Evolutionary conservation across 2,797 vertebrate species (phyloP).

Genomic region (Prunella strophiata): DNA sequence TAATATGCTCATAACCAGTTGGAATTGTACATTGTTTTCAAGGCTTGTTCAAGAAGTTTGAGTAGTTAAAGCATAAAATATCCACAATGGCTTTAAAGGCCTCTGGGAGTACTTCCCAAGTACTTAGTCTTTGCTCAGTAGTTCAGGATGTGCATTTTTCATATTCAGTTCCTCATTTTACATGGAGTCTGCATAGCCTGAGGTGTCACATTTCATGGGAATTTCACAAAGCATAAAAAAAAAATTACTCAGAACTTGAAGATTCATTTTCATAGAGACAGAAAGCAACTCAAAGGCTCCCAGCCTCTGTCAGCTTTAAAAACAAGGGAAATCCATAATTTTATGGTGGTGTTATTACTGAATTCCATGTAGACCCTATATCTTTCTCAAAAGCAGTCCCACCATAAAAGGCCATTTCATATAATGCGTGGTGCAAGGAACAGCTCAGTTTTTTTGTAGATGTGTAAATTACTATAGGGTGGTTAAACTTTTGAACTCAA

Average conservation of each 20-base stretch:
- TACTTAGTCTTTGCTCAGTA: constrained; percentile 20
- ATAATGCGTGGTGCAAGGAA: neutral
- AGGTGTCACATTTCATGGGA: constrained; percentile 59
- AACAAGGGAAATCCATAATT: constrained; percentile 62
- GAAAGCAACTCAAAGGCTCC: constrained; percentile 2
- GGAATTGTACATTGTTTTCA: neutral
- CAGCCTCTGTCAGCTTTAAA: constrained; percentile 28
- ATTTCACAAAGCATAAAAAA: constrained; percentile 36
- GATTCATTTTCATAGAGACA: constrained; percentile 47
- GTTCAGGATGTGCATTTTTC: constrained; percentile 51
- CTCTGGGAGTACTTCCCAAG: neutral
- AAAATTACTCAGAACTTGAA: neutral
- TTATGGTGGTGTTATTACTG: constrained; percentile 45
- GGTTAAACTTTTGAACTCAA: constrained; percentile 65
- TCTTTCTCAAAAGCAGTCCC: neutral
- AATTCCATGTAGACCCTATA: constrained; percentile 35
- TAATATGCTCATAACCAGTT: neutral
- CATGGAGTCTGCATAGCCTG: neutral
- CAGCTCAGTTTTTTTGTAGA: constrained; percentile 17
- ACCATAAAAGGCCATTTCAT: constrained; percentile 13
- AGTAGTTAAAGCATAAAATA: neutral
- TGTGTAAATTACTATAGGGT: constrained; percentile 51
- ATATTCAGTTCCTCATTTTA: constrained; percentile 35
- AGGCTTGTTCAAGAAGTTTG: neutral
- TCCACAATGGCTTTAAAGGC: constrained; percentile 1